A percentile compares a stretch with the other conserved stretches of the same genome.
Conservation (phyloP, 2,113 vertebrate genomes). For the Kobus ellipsiprymnus region DNA sequence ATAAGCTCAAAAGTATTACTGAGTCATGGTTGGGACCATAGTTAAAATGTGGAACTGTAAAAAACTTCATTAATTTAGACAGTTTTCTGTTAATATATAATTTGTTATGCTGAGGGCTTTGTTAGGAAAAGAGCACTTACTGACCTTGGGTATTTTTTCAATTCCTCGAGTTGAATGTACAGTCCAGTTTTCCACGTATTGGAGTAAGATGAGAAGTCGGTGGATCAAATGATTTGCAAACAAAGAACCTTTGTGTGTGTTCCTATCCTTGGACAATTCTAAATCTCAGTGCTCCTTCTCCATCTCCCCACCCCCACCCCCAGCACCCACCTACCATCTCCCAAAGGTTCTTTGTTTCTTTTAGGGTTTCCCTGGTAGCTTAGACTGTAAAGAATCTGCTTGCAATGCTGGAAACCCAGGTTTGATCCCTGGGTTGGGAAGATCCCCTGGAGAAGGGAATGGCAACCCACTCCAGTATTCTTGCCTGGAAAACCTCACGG, state of each 20-base stretch:
- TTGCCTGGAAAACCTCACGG: background rate
- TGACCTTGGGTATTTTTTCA: background rate
- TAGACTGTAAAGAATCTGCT: background rate
- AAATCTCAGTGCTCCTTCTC: background rate
- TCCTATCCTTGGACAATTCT: background rate
- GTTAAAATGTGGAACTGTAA: background rate
- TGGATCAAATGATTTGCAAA: background rate
- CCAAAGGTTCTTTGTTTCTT: background rate
- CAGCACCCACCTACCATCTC: background rate
- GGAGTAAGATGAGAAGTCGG: background rate
- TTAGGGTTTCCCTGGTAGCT: background rate
- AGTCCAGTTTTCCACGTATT: background rate
- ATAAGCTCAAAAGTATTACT: background rate
- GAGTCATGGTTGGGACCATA: background rate
- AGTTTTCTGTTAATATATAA: background rate
- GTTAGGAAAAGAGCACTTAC: background rate
- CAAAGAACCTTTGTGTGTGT: background rate
- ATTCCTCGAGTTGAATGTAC: background rate
- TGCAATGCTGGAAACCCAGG: background rate
- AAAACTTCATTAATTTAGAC: background rate
- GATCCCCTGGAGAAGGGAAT: background rate
- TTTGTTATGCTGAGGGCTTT: background rate
- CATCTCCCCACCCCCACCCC: too few species aligned
- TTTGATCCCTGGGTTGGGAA: background rate
- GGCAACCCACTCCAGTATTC: background rate